phyloP scores from a whole-genome alignment of 2,113 vertebrate species.

The Theristicus caerulescens region DNA sequence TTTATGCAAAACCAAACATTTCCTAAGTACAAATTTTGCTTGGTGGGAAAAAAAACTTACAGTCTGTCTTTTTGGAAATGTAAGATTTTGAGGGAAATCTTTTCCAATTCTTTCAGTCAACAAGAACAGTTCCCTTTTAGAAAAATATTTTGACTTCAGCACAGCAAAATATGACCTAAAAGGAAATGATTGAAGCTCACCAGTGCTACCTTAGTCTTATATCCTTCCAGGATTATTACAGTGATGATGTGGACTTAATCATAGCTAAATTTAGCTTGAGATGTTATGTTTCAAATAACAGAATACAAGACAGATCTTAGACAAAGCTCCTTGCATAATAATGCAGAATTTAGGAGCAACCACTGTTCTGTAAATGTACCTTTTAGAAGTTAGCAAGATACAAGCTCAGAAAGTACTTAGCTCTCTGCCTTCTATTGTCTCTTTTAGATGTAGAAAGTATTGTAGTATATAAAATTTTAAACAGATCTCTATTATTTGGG shows the following conservation, averaged over 20 bases:
- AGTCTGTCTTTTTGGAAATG: not conserved
- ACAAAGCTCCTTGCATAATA: not conserved
- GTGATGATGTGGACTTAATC: not conserved
- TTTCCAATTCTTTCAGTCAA: not conserved
- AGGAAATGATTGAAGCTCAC: not conserved
- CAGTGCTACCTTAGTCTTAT: not conserved
- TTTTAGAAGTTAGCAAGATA: not conserved
- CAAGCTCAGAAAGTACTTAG: not conserved
- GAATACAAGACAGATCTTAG: not conserved
- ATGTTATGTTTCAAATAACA: not conserved
- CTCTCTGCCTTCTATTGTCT: not conserved
- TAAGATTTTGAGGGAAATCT: accelerated
- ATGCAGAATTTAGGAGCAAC: not conserved
- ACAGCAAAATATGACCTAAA: not conserved
- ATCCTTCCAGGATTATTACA: not conserved
- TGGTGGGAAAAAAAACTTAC: not conserved
- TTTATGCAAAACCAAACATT: not conserved
- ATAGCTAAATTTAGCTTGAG: not conserved
- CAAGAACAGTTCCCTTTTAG: not conserved
- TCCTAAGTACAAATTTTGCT: not conserved
- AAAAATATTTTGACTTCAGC: not conserved
- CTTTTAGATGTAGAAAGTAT: not conserved
- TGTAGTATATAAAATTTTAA: not conserved
- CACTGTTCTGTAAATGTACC: not conserved
- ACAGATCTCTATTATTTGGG: not conserved